Base-by-base conservation (phyloP, 2,797 vertebrate genomes). In the Gymnodraco acuticeps region DNA sequence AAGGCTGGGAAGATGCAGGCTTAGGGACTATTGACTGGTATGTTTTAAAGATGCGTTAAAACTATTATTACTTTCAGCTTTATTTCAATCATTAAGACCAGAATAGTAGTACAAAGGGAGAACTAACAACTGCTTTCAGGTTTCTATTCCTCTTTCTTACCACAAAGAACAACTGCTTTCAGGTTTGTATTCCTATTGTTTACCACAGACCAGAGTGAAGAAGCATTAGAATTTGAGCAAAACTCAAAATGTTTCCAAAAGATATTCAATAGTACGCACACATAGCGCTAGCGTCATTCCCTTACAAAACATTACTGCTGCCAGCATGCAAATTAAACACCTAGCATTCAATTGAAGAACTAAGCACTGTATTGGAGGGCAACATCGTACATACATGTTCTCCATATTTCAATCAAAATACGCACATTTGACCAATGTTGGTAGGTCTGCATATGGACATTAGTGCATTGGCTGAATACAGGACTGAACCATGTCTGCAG, bases 91-190 rank as follows among this genome's bases (percentile, higher is more conserved):
- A 14, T 68, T 65, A 50, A 70, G 52, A 48, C 27, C 52, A 20
- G 20, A 53, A 1, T n/a, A 48, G 16, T 45, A 47, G 33, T 54
- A 61, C 19, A 8, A 72, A 67, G 17, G 47, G 27, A 63, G 79
- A 75, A 63, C 52, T 63, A 58, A 54, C 3, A 43, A 31, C 4
- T 48, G 58, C 58, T 78, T 69, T 76, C 5, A 63, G 11, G 23
- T 23, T 17, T 50, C 33, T 5, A 74, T 88, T 85, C 70, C 27
- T 55, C 5, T 38, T 38, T 9, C 2, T 70, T 65, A 46, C 15
- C 14, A 51, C 19, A 64, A 27, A 27, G 27, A 58, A 54, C 3
- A 43, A 31, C 4, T 48, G 58, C 58, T 78, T 69, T 74, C 5
- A 63, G 11, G 23, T 23, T 17, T 50, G 33, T 5, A 74, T 88